Percentiles rank a stretch among this genome's conserved stretches.
These are phyloP conservation scores for Hucho hucho DNA, from an alignment of 2,113 vertebrate species.

Conservation along the genomic window DNA sequence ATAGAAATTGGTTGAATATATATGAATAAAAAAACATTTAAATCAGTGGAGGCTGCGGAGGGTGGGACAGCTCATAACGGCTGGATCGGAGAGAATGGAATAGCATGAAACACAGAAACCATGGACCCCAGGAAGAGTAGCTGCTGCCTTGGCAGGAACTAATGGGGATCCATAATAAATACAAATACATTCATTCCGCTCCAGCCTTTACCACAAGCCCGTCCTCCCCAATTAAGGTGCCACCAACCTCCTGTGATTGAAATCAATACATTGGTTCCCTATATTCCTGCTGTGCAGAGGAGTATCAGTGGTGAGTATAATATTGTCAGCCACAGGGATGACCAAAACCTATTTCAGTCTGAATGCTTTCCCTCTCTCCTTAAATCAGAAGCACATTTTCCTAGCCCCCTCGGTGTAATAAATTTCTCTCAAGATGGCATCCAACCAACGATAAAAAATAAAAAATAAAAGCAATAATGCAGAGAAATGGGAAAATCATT, in stretches of 20 bases:
- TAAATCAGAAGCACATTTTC: conserved; percentile 63
- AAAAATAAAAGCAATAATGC: conserved; percentile 72
- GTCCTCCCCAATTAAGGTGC: no score
- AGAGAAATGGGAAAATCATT: conserved; percentile 63
- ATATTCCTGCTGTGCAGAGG: background rate
- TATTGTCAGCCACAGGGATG: background rate
- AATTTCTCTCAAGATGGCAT: conserved; percentile 65
- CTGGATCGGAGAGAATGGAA: no score
- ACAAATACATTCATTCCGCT: no score
- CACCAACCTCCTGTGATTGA: background rate
- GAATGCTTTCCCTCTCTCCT: conserved; percentile 51
- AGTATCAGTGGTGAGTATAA: conserved; percentile 37
- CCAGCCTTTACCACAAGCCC: no score
- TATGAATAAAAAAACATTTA: background rate
- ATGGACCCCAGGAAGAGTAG: no score
- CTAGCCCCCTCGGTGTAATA: conserved; percentile 53
- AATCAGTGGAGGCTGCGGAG: no score
- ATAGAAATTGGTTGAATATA: background rate
- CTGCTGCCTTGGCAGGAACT: no score
- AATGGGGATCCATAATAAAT: no score
- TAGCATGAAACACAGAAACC: no score
- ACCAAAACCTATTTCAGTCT: conserved; percentile 56
- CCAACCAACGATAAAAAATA: conserved; percentile 59
- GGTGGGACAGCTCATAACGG: no score
- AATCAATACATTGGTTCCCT: background rate